Conservation (phyloP, 2,888 invertebrate genomes). For the Cantharis rufa region DNA sequence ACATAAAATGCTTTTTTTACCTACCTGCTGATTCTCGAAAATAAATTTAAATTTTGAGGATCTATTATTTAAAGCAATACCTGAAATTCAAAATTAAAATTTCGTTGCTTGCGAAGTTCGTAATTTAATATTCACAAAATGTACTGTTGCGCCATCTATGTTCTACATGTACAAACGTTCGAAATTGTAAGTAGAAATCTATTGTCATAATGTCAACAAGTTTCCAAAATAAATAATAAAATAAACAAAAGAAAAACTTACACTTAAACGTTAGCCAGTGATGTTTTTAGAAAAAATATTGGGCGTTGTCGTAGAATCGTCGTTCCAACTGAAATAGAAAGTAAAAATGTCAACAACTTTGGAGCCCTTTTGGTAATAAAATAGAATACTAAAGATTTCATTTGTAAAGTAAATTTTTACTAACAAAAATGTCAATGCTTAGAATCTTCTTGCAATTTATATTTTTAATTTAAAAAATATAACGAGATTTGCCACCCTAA, state of each 20-base stretch:
- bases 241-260: conserved; percentile 1
- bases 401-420: neutral
- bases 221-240: neutral
- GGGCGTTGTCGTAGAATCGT: neutral
- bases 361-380: neutral
- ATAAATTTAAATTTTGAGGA: too few species aligned
- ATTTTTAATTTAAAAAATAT: neutral
- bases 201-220: neutral
- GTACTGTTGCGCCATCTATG: neutral
- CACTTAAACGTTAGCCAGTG: neutral
- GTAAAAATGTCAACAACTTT: neutral
- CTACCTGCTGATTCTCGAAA: too few species aligned
- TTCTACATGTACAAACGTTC: neutral
- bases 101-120: neutral
- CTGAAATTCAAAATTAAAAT: neutral
- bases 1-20: too few species aligned
- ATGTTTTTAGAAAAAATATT: neutral
- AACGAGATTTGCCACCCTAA: neutral
- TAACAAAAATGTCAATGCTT: neutral
- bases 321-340: neutral
- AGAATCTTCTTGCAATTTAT: neutral
- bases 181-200: neutral
- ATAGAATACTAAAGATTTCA: neutral
- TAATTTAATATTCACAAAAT: neutral
- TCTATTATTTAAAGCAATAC: too few species aligned